Conservation (phyloP, 1,140 invertebrate species). For the Battus philenor region DNA sequence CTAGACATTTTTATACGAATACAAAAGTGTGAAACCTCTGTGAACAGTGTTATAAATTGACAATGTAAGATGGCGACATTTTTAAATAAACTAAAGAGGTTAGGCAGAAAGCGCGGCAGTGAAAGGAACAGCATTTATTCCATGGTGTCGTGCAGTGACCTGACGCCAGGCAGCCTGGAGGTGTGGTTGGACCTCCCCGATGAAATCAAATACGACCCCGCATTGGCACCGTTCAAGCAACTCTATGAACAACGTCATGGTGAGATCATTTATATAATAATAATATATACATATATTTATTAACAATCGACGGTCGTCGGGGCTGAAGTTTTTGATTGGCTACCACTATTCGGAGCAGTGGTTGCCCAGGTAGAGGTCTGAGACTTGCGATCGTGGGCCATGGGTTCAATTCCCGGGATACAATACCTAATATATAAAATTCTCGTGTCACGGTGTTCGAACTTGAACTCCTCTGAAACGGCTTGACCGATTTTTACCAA, state of each 20-base stretch:
- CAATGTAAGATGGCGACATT: conserved; percentile 28
- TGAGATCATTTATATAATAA: conserved; percentile 31
- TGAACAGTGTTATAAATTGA: conserved; percentile 2
- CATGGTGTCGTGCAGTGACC: conserved; percentile 73
- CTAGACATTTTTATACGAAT: no score
- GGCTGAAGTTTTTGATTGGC: no score
- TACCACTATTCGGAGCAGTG: no score
- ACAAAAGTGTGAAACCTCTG: background rate
- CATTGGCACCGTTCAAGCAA: conserved; percentile 77
- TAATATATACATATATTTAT: no score
- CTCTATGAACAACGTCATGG: conserved; percentile 78
- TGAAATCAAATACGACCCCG: conserved; percentile 79
- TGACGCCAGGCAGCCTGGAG: conserved; percentile 79
- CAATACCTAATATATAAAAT: no score
- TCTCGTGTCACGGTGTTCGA: no score
- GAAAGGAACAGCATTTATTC: conserved; percentile 50
- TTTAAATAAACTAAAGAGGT: conserved; percentile 25
- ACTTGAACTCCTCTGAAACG: no score
- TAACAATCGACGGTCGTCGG: no score
- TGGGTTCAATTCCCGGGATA: no score
- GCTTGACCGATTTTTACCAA: no score
- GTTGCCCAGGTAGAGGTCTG: no score
- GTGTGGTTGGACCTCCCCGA: conserved; percentile 80
- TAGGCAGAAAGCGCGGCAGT: conserved; percentile 17
- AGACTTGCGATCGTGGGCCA: no score